Conservation (phyloP, 2,797 vertebrate genomes). For the Cryptoblepharus egeriae region DNA sequence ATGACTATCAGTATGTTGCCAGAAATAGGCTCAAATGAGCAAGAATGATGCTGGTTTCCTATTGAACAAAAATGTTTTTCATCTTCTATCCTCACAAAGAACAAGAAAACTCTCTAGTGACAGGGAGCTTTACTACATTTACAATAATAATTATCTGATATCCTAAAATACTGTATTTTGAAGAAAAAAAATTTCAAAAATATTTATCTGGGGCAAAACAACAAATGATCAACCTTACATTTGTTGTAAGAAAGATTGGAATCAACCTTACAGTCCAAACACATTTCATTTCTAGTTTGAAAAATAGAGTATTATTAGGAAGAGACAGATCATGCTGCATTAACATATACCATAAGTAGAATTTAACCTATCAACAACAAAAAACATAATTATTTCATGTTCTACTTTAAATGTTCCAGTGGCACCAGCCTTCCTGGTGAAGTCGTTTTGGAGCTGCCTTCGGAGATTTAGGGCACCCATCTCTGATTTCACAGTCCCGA, state of each 20-base stretch:
- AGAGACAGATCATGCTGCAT: neutral
- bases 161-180: constrained; percentile 56
- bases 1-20: constrained; percentile 79
- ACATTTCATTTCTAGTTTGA: constrained; percentile 24
- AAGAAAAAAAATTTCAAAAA: constrained; percentile 49
- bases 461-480: neutral
- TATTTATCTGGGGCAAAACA: constrained; percentile 52
- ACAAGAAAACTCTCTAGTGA: constrained; percentile 70
- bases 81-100: constrained; percentile 76
- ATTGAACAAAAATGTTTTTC: constrained; percentile 77
- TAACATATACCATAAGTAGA: neutral
- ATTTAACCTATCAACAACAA: constrained; percentile 12
- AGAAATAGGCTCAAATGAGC: constrained; percentile 71
- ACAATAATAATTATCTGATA: constrained; percentile 57
- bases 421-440: neutral
- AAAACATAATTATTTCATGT: neutral
- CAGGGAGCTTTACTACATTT: constrained; percentile 76
- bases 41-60: constrained; percentile 72
- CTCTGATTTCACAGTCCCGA: neutral
- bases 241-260: too few species aligned
- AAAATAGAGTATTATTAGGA: constrained; percentile 19
- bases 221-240: too few species aligned
- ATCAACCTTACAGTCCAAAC: constrained; percentile 49
- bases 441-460: neutral
- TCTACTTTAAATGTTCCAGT: neutral